These are phyloP conservation scores for Limenitis camilla DNA, from an alignment of 2,888 invertebrate species.

Conservation along the genomic window DNA sequence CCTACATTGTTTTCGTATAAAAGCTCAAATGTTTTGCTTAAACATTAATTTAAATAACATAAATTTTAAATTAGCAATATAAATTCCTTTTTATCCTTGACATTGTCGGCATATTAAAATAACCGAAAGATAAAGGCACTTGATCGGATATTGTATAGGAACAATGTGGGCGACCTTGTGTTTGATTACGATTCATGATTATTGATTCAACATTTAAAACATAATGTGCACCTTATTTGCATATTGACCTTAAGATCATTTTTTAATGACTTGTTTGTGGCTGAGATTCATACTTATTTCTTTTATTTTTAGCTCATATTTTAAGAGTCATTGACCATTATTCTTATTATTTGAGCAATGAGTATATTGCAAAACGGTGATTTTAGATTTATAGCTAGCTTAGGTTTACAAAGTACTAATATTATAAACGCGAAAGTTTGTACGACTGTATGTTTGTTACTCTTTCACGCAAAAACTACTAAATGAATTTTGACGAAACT, in stretches of 20 bases:
- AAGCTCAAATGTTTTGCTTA: too few relatives aligned
- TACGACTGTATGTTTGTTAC: too few relatives aligned
- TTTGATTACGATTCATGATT: slow-evolving; percentile 34
- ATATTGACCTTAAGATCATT: slow-evolving; percentile 12
- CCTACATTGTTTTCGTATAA: too few relatives aligned
- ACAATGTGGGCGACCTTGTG: slow-evolving; percentile 65
- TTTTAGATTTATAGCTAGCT: too few relatives aligned
- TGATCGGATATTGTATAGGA: slow-evolving; percentile 47
- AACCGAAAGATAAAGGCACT: slow-evolving; percentile 57
- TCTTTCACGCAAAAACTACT: too few relatives aligned
- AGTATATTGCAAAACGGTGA: too few relatives aligned
- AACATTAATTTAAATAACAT: neutral
- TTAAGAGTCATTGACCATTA: too few relatives aligned
- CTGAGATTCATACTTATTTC: neutral
- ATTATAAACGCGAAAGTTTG: too few relatives aligned
- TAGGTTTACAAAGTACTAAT: too few relatives aligned
- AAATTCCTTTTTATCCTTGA: slow-evolving; percentile 47
- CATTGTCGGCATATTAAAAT: slow-evolving; percentile 54
- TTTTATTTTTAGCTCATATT: neutral
- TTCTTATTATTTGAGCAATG: too few relatives aligned
- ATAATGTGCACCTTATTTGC: slow-evolving; percentile 9
- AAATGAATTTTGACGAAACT: too few relatives aligned
- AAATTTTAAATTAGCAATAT: slow-evolving; percentile 5
- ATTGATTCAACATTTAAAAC: slow-evolving; percentile 15
- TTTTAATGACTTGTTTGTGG: slow-evolving; percentile 4